Evolutionary conservation across 2,888 invertebrate genomes (phyloP).

Genomic region (Bhutanitis thaidina): DNA sequence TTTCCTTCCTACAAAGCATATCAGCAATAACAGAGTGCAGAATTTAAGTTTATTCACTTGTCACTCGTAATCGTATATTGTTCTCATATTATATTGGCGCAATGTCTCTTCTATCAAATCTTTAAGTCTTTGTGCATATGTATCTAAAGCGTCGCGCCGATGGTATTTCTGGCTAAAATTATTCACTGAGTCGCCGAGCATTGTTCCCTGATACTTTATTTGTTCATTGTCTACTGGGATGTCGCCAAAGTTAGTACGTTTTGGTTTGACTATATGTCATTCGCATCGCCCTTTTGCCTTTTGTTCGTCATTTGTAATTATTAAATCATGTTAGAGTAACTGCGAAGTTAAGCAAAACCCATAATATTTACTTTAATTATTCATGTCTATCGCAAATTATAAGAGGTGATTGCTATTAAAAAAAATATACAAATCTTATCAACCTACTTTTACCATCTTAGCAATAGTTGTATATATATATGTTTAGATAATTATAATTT

Average conservation of each 20-base stretch:
- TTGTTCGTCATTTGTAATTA: constrained; percentile 7
- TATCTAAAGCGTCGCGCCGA: constrained; percentile 48
- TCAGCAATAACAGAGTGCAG: too few species aligned
- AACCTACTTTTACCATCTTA: too few species aligned
- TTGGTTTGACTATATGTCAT: constrained; percentile 25
- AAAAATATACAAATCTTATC: too few species aligned
- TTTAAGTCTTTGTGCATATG: constrained; percentile 31
- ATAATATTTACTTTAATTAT: too few species aligned
- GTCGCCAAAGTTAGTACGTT: constrained; percentile 26
- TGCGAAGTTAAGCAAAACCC: too few species aligned
- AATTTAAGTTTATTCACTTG: neutral
- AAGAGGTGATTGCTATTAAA: too few species aligned
- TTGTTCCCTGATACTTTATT: constrained; percentile 77
- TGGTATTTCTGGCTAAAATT: constrained; percentile 70
- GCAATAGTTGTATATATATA: too few species aligned
- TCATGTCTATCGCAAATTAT: too few species aligned
- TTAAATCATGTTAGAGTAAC: neutral
- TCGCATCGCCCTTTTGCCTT: constrained; percentile 15
- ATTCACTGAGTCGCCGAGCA: constrained; percentile 69
- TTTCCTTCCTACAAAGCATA: too few species aligned
- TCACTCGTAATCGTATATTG: constrained; percentile 1
- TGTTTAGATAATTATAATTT: too few species aligned
- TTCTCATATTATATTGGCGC: too few species aligned
- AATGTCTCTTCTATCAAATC: constrained; percentile 32
- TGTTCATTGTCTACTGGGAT: constrained; percentile 44